A percentile compares a stretch with the other conserved stretches of the same genome.
Evolutionary conservation across 2,797 vertebrate genomes (phyloP).

Genomic region (Carduelis carduelis): DNA sequence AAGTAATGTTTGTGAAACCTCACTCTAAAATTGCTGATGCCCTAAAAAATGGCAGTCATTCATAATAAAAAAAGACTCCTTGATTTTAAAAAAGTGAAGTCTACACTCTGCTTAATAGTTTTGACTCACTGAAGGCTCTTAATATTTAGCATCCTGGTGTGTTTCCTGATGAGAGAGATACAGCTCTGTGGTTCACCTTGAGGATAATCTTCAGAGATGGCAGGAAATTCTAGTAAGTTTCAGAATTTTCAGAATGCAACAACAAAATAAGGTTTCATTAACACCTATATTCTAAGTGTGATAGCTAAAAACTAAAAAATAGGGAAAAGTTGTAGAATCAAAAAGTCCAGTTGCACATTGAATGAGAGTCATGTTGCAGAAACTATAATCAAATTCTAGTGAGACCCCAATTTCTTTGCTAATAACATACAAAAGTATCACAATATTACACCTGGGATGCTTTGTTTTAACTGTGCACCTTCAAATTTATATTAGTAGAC

Average conservation of each 20-base stretch:
- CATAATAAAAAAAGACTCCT: not conserved
- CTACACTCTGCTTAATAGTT: not conserved
- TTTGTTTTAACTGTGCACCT: not conserved
- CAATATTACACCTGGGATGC: not conserved
- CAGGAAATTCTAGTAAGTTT: not conserved
- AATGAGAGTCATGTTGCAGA: not conserved
- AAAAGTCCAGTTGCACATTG: not conserved
- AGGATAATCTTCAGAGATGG: not conserved
- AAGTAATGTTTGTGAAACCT: not conserved
- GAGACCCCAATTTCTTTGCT: not conserved
- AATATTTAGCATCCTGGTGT: not conserved
- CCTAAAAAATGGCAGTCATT: not conserved
- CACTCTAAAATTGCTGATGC: not conserved
- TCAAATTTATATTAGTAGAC: not conserved
- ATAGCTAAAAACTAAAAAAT: not conserved
- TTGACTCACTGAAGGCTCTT: not conserved
- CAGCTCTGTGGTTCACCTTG: not conserved
- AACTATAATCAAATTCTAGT: not conserved
- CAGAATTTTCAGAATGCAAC: not conserved
- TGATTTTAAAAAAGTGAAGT: not conserved
- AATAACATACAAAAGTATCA: not conserved
- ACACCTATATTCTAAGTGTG: not conserved
- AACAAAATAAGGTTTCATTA: not conserved
- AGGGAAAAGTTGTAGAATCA: not conserved
- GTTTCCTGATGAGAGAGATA: not conserved